Conservation (phyloP, 2,113 vertebrate genomes). For the Rostratula benghalensis region DNA sequence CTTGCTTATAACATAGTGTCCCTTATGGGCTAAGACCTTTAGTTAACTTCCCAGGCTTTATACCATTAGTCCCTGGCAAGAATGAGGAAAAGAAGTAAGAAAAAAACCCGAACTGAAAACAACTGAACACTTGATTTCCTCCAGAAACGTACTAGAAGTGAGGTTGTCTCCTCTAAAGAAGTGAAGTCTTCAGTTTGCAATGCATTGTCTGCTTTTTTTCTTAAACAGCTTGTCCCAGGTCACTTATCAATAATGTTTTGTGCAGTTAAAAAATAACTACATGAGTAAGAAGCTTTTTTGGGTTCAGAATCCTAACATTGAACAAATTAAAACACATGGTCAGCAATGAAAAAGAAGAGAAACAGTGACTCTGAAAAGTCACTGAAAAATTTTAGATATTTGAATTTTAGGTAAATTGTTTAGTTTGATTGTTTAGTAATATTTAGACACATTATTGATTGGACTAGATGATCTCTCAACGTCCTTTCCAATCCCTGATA, state of each 20-base stretch:
- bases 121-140: neutral
- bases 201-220: neutral
- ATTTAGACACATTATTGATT: neutral
- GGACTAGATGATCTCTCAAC: no score
- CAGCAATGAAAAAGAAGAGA: neutral
- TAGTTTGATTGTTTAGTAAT: neutral
- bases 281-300: neutral
- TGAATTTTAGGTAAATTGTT: neutral
- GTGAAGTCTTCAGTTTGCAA: neutral
- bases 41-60: neutral
- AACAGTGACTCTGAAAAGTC: neutral
- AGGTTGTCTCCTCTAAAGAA: neutral
- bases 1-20: neutral
- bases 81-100: neutral
- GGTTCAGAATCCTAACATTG: neutral
- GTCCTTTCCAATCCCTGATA: no score
- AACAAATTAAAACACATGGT: neutral
- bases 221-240: neutral
- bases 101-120: neutral
- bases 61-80: neutral
- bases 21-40: neutral
- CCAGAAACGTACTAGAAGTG: neutral
- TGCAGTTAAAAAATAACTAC: neutral
- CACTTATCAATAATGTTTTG: neutral
- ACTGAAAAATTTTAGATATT: neutral